These are phyloP conservation scores for Tetraneura akinire DNA, from an alignment of 1,140 invertebrate genomes.

Conservation along the genomic window DNA sequence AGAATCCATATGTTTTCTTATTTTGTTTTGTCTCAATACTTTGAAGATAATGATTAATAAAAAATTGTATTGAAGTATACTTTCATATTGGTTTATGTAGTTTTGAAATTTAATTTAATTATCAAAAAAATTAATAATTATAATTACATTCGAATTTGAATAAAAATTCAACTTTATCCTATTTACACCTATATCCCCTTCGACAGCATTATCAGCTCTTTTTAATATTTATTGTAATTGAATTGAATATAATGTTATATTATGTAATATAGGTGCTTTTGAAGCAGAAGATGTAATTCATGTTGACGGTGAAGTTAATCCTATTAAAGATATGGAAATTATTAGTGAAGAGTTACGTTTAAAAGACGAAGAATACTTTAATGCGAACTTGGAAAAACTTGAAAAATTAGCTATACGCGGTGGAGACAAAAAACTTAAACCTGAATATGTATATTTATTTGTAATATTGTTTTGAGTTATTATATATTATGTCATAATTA, in stretches of 20 bases:
- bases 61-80: too few species aligned
- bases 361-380: slow-evolving; percentile 89
- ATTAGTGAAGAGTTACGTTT: slow-evolving; percentile 93
- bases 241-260: not conserved
- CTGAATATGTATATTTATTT: slow-evolving; percentile 81
- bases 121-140: too few species aligned
- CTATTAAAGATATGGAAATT: slow-evolving; percentile 93
- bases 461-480: not conserved
- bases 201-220: too few species aligned
- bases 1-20: too few species aligned
- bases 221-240: too few species aligned
- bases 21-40: too few species aligned
- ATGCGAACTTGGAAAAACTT: slow-evolving; percentile 80
- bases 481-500: not conserved
- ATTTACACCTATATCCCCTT: too few species aligned
- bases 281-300: slow-evolving; percentile 98
- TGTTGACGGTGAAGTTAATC: slow-evolving; percentile 97
- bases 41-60: too few species aligned
- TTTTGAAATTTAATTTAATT: too few species aligned
- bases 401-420: slow-evolving; percentile 86
- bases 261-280: slow-evolving; percentile 77
- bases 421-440: slow-evolving; percentile 93
- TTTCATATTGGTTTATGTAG: too few species aligned
- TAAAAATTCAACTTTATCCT: too few species aligned
- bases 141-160: too few species aligned